Conservation (phyloP, 37 sponge, comb jelly and placozoan genomes). For the Haliclona indistincta region DNA sequence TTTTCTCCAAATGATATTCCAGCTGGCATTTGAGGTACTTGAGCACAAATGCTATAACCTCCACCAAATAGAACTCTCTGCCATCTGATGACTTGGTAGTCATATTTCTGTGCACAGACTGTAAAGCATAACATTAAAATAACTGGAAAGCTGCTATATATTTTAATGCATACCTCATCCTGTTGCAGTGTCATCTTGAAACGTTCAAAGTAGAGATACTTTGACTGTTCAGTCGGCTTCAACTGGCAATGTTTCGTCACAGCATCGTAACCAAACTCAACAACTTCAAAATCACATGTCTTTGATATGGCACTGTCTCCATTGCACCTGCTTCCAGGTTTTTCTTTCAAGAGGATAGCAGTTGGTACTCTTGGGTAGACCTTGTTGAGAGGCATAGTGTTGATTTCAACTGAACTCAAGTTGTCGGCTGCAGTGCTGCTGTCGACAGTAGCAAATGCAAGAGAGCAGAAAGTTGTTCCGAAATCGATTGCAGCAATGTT, state of each 20-base stretch:
- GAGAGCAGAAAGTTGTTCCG: conserved; percentile 48
- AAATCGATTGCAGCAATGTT: conserved; percentile 58
- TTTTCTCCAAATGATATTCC: neutral
- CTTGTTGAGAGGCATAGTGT: neutral
- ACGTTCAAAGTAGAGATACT: conserved; percentile 44
- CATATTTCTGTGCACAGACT: conserved; percentile 32
- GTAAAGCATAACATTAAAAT: neutral
- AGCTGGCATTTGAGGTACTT: conserved; percentile 34
- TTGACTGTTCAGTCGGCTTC: neutral
- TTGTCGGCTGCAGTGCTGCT: neutral
- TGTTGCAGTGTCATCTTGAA: conserved; percentile 50
- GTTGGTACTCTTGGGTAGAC: conserved; percentile 44
- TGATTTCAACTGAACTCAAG: no score
- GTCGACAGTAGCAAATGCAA: conserved; percentile 39
- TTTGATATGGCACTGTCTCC: neutral
- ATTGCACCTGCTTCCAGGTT: neutral
- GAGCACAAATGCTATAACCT: conserved; percentile 46
- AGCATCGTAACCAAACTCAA: conserved; percentile 41
- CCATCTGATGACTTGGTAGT: conserved; percentile 26
- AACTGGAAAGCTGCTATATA: neutral
- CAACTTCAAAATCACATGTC: no score
- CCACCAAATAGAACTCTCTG: conserved; percentile 35
- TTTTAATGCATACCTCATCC: conserved; percentile 37
- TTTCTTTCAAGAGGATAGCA: conserved; percentile 25
- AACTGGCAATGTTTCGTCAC: conserved; percentile 11